Conservation (phyloP, 2,113 vertebrate genomes). For the Eurystomus gularis region DNA sequence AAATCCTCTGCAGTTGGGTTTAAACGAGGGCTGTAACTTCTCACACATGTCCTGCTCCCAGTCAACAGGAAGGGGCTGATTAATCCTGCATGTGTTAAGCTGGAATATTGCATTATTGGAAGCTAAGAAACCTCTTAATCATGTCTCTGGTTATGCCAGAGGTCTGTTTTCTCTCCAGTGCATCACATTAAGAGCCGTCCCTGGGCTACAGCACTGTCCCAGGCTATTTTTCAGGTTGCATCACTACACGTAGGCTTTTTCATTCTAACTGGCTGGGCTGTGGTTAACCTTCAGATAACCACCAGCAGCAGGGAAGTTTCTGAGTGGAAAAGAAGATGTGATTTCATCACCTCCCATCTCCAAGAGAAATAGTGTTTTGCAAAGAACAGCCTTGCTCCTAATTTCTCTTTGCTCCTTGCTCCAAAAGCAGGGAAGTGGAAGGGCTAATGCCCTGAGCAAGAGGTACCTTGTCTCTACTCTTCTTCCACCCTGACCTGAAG, state of each 20-base stretch:
- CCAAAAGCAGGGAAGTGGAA: background rate
- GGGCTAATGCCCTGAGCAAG: background rate
- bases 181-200: conserved; percentile 43
- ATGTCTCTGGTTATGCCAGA: conserved; percentile 61
- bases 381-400: background rate
- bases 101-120: conserved; percentile 68
- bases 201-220: background rate
- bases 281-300: background rate
- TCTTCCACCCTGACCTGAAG: background rate
- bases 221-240: conserved; percentile 39
- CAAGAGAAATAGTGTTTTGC: background rate
- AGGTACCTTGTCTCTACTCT: background rate
- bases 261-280: background rate
- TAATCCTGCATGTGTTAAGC: conserved; percentile 56
- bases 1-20: conserved; percentile 52
- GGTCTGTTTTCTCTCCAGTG: conserved; percentile 67
- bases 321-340: background rate
- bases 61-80: conserved; percentile 64
- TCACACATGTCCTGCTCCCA: conserved; percentile 45
- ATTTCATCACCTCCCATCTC: background rate
- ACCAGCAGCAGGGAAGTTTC: accelerated
- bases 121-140: conserved; percentile 63
- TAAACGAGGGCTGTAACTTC: conserved; percentile 58
- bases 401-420: background rate
- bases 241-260: background rate